Percentiles rank a stretch among this genome's conserved stretches.
These are phyloP conservation scores for Osedax frankpressi DNA, from an alignment of 2,888 invertebrate genomes.

Conservation along the genomic window DNA sequence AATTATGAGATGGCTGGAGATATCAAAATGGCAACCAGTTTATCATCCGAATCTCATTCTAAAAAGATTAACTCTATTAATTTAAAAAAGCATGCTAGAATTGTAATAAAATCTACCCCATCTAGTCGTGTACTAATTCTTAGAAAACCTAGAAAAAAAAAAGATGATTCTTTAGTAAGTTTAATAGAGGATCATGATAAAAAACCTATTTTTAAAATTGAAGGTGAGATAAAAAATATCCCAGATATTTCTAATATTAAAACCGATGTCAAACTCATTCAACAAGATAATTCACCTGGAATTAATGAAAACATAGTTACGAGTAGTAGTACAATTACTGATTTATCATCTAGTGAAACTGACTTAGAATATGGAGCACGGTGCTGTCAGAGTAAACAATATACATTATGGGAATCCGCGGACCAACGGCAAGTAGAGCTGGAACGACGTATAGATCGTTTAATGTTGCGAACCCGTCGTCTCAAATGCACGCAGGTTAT, in stretches of 20 bases:
- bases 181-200: too few relatives aligned
- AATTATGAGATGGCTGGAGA: not conserved
- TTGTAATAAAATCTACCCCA: not conserved
- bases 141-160: not conserved
- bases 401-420: too few relatives aligned
- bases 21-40: not conserved
- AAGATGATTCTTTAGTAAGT: not conserved
- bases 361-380: too few relatives aligned
- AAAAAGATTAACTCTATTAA: not conserved
- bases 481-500: slow-evolving; percentile 64
- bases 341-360: too few relatives aligned
- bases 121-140: not conserved
- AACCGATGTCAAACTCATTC: too few relatives aligned
- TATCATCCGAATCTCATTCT: not conserved
- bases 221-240: too few relatives aligned
- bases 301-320: too few relatives aligned
- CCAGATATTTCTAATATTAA: too few relatives aligned
- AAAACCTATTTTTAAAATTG: too few relatives aligned
- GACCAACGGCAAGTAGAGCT: slow-evolving; percentile 57
- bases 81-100: not conserved
- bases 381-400: too few relatives aligned
- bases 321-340: too few relatives aligned
- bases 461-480: slow-evolving; percentile 62
- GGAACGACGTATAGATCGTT: slow-evolving; percentile 59
- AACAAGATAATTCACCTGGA: too few relatives aligned